phyloP scores from a whole-genome alignment of 1,140 invertebrate genomes.

The Micrasema minimum region DNA sequence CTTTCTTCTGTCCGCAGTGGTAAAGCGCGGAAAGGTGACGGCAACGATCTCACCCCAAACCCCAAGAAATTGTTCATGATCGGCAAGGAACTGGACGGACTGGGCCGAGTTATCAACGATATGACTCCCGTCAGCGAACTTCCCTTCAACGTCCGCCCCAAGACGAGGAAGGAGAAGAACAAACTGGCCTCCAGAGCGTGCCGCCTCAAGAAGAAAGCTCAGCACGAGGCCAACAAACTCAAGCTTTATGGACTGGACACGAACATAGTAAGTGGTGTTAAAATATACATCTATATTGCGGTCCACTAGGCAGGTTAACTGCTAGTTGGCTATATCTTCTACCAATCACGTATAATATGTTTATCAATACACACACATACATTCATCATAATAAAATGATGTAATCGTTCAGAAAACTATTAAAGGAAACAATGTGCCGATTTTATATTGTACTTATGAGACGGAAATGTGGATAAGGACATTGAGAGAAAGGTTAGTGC shows the following conservation, averaged over 20 bases:
- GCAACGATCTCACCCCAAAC: slow-evolving; percentile 96
- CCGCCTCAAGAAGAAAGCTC: slow-evolving; percentile 93
- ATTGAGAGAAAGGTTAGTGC: too few relatives aligned
- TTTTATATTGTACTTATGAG: too few relatives aligned
- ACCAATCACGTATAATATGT: too few relatives aligned
- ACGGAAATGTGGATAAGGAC: too few relatives aligned
- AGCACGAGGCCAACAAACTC: slow-evolving; percentile 95
- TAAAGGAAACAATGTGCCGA: too few relatives aligned
- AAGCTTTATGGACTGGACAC: slow-evolving; percentile 90
- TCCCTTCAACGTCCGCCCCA: slow-evolving; percentile 88
- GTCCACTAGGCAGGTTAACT: too few relatives aligned
- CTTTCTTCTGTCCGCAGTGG: slow-evolving; percentile 80
- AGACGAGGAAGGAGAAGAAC: slow-evolving; percentile 97
- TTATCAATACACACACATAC: too few relatives aligned
- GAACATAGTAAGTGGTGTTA: slow-evolving; percentile 91
- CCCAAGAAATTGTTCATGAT: slow-evolving; percentile 90
- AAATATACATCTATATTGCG: too few relatives aligned
- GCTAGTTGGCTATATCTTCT: too few relatives aligned
- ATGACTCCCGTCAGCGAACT: slow-evolving; percentile 95
- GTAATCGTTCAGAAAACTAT: too few relatives aligned
- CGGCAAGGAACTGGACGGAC: slow-evolving; percentile 91
- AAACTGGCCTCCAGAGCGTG: slow-evolving; percentile 96
- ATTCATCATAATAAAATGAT: too few relatives aligned
- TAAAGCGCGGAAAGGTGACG: slow-evolving; percentile 96
- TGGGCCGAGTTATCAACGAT: slow-evolving; percentile 91